Evolutionary conservation across 2,113 vertebrate genomes (phyloP).

Genomic region (Papio anubis): DNA sequence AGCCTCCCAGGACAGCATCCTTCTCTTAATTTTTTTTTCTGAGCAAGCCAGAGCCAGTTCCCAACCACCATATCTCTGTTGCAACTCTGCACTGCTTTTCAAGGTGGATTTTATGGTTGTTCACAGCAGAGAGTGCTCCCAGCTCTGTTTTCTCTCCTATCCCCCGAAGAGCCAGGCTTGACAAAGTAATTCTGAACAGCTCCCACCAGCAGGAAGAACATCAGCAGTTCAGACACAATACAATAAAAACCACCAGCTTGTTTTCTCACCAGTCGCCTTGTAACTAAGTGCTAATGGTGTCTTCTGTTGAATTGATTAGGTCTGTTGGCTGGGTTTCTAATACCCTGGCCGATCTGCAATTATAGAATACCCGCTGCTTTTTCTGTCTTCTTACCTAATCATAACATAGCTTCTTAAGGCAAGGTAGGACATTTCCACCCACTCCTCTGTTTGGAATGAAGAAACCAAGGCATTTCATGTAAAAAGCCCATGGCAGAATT

Average conservation of each 20-base stretch:
- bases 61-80: constrained; percentile 43
- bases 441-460: not conserved
- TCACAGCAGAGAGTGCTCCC: constrained; percentile 7
- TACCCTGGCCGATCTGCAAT: not conserved
- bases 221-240: constrained; percentile 59
- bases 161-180: not conserved
- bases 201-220: constrained; percentile 68
- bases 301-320: constrained; percentile 67
- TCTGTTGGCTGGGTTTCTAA: constrained; percentile 49
- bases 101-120: constrained; percentile 56
- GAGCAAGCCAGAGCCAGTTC: constrained; percentile 53
- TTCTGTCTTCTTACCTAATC: constrained; percentile 47
- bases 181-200: constrained; percentile 66
- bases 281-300: constrained; percentile 53
- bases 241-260: constrained; percentile 62
- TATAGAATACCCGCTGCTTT: constrained; percentile 41
- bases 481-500: not conserved
- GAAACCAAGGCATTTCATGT: not conserved
- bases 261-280: constrained; percentile 55
- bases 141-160: constrained; percentile 15
- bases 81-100: constrained; percentile 57
- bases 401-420: constrained; percentile 10
- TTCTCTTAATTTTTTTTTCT: constrained; percentile 32
- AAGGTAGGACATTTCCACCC: not conserved
- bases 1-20: not conserved